Evolutionary conservation across 2,888 invertebrate species (phyloP).

Genomic region (Fragum whitleyi): DNA sequence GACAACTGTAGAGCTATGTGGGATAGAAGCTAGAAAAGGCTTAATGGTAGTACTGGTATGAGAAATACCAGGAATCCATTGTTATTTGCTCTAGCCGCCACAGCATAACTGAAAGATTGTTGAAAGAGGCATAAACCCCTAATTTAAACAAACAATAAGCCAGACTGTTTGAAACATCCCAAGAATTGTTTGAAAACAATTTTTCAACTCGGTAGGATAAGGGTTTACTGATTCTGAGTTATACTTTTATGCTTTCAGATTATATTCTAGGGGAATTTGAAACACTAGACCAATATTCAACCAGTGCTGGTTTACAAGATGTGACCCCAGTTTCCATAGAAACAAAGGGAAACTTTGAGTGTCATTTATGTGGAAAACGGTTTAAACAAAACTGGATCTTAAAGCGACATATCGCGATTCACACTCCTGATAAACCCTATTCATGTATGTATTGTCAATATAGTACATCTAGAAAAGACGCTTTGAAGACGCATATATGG

Average conservation of each 20-base stretch:
- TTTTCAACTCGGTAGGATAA: too few relatives aligned
- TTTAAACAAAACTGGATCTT: slow-evolving; percentile 1
- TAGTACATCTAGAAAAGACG: slow-evolving; percentile 22
- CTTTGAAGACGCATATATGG: slow-evolving; percentile 21
- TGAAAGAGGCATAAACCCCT: too few relatives aligned
- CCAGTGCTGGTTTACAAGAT: neutral
- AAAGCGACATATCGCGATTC: neutral
- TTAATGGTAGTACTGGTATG: too few relatives aligned
- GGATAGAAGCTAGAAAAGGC: too few relatives aligned
- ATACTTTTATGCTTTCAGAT: neutral
- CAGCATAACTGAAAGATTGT: too few relatives aligned
- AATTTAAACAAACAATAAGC: too few relatives aligned
- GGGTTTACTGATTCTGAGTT: too few relatives aligned
- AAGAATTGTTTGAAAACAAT: too few relatives aligned
- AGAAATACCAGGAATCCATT: too few relatives aligned
- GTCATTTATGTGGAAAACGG: neutral
- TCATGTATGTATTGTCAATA: slow-evolving; percentile 18
- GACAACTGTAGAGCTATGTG: too few relatives aligned
- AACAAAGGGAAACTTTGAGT: slow-evolving; percentile 3
- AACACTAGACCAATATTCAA: neutral
- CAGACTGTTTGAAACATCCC: too few relatives aligned
- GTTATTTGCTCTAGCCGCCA: too few relatives aligned
- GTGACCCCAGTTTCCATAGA: neutral
- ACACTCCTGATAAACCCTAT: slow-evolving; percentile 23
- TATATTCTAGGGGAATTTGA: neutral